Percentiles rank a stretch among this genome's conserved stretches.
Evolutionary conservation across 2,797 vertebrate genomes (phyloP).

Genomic region (Anniella stebbinsi): DNA sequence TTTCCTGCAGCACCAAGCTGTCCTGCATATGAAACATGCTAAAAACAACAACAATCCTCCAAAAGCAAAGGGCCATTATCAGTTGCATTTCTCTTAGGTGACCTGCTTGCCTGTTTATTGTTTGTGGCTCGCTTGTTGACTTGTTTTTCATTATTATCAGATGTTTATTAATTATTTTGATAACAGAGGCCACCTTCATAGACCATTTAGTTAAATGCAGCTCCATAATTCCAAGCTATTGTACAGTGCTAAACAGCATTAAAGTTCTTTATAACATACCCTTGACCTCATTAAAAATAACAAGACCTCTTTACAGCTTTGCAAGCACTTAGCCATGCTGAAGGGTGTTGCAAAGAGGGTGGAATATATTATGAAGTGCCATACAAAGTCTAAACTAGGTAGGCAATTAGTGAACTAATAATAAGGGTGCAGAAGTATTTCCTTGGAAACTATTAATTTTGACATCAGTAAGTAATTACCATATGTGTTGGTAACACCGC

Average conservation of each 20-base stretch:
- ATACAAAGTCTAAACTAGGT: slow-evolving; percentile 53
- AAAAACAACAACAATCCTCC: slow-evolving; percentile 39
- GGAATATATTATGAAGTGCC: slow-evolving; percentile 64
- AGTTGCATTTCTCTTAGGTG: background rate
- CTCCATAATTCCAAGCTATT: slow-evolving; percentile 25
- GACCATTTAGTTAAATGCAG: slow-evolving; percentile 35
- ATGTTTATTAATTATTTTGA: slow-evolving; percentile 20
- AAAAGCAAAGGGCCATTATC: background rate
- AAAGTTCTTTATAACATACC: slow-evolving; percentile 26
- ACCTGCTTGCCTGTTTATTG: slow-evolving; percentile 29
- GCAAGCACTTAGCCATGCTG: slow-evolving; percentile 52
- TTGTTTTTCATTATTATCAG: slow-evolving; percentile 45
- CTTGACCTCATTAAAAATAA: slow-evolving; percentile 48
- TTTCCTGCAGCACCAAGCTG: slow-evolving; percentile 25
- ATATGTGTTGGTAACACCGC: slow-evolving; percentile 38
- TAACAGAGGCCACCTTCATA: slow-evolving; percentile 29
- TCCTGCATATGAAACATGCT: slow-evolving; percentile 40
- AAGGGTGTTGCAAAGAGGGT: slow-evolving; percentile 34
- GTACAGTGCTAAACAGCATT: slow-evolving; percentile 1
- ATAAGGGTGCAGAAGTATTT: slow-evolving; percentile 56
- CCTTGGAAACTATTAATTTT: slow-evolving; percentile 70
- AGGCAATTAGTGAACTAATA: slow-evolving; percentile 68
- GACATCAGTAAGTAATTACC: slow-evolving; percentile 61
- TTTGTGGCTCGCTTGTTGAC: background rate
- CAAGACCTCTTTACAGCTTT: slow-evolving; percentile 59